Conservation (phyloP, 2,113 vertebrate species). For the Lota lota region DNA sequence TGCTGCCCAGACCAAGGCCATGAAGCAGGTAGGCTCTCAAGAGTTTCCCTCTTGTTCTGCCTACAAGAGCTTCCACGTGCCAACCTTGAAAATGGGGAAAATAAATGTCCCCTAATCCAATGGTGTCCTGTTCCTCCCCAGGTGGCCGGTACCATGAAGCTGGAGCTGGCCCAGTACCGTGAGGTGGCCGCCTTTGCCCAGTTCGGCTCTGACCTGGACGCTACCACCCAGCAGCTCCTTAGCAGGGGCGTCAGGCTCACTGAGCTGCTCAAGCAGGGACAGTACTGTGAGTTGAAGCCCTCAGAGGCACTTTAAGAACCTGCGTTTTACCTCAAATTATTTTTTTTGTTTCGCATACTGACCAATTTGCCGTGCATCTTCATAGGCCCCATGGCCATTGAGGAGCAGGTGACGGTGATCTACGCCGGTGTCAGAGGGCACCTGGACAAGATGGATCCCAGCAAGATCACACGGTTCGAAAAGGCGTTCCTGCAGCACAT, state of each 20-base stretch:
- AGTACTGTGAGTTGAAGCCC: slow-evolving; percentile 83
- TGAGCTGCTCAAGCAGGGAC: slow-evolving; percentile 94
- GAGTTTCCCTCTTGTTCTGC: background rate
- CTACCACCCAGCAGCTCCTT: slow-evolving; percentile 92
- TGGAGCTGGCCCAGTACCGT: slow-evolving; percentile 95
- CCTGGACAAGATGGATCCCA: slow-evolving; percentile 96
- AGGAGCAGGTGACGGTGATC: slow-evolving; percentile 96
- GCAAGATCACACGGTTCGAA: slow-evolving; percentile 97
- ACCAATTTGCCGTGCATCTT: background rate
- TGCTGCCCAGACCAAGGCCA: slow-evolving; percentile 97
- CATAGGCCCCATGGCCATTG: slow-evolving; percentile 95
- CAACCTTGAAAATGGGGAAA: too few relatives aligned
- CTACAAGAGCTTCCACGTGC: background rate
- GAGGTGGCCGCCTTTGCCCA: slow-evolving; percentile 97
- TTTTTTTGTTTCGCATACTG: too few relatives aligned
- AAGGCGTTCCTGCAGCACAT: slow-evolving; percentile 90
- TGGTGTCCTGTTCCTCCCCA: slow-evolving; percentile 29
- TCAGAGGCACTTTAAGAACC: background rate
- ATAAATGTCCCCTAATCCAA: background rate
- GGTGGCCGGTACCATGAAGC: slow-evolving; percentile 99
- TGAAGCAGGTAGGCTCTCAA: slow-evolving; percentile 86
- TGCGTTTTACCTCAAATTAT: too few relatives aligned
- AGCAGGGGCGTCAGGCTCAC: slow-evolving; percentile 95
- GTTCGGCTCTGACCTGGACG: slow-evolving; percentile 95
- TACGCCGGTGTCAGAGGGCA: slow-evolving; percentile 95